Base-by-base conservation (phyloP, 2,888 invertebrate genomes). In the Ganaspis brasiliensis region DNA sequence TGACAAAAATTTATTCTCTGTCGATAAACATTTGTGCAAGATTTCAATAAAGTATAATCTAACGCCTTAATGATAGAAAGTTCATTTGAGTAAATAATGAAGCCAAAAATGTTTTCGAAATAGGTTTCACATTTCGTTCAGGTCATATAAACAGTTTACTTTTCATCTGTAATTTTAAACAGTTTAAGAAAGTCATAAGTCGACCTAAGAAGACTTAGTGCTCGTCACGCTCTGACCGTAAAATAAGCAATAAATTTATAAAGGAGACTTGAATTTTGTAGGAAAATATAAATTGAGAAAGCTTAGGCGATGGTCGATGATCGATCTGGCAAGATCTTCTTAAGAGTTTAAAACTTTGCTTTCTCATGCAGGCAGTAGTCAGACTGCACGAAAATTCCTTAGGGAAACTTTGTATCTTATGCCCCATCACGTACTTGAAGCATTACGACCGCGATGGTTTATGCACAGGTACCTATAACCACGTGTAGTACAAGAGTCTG, bases 371-470 rank as follows among this genome's bases (percentile, higher is more conserved):
- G 45, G 40, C 45, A 67, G 9, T 19, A 67, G 67, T 67, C 24
- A 67, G 24, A 24, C 14, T 24, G 67, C 37, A 24, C 12, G 24
- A n/a, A 45, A 40, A 45, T 67, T 67, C n/a, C 67, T 45, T n/a
- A 3, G 67, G n/a, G 67, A 67, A 67, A 67, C 40, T 67, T 67
- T 67, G 45, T 45, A 24, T 67, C 67, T 67, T 67, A 67, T 67
- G 67, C 67, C n/a, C 9, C 45, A 67, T 67, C 67, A 67, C 67
- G 67, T 67, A 45, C 67, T 67, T 24, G 14, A n/a, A 24, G 21
- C 67, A 67, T 67, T 67, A 67, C 67, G 40, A 67, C 45, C 24
- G 0, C 24, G 67, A 45, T 67, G 67, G 45, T 40, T 67, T 67
- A 67, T 67, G 67, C 67, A 67, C 40, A 67, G 40, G 67, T 67